Evolutionary conservation across 2,797 vertebrate species (phyloP), one percentile per base, ranked within the genome.

Genomic region (Micromesistius poutassou): DNA sequence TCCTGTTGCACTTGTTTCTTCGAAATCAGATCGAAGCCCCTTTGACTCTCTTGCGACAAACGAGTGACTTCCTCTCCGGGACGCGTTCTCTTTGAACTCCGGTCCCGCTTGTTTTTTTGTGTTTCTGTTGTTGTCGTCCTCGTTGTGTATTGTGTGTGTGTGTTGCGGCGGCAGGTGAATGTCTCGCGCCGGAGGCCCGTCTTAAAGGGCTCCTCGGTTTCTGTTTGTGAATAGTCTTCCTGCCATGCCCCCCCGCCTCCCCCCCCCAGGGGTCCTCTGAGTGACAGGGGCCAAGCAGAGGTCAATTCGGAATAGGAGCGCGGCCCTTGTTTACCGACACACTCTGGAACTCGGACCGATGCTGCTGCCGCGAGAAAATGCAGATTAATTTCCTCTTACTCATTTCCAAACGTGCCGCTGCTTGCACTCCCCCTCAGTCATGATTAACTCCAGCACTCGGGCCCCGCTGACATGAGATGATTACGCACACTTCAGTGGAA

Each of bases 201-300:
- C 82, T 82, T 81, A 78, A 78, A 30, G 66, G 77, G 82, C 82
- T 84, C 8, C 35, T 36, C 35, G 35, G 81, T 87, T 87, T 87
- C 82, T 87, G 77, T 74, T 19, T 42, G 74, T 81, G 78, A 83
- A 77, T 84, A 74, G 78, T 82, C 84, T 74, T 76, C 25, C 22
- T n/a, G 50, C 50, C 50, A 62, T n/a, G 50, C 22, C 22, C 5
- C 16, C 46, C 46, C 46, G 50, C 22, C 22, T 5, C 16, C 46
- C 46, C 46, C 50, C 5, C 5, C 1, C 19, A 22, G 19, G 87
- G 88, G 79, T 76, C 77, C 4, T 30, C 22, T 74, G 85, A 86
- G 78, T 88, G 90, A 91, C 88, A 88, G 86, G 80, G 87, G 88
- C 89, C 87, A 92, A 87, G 83, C 77, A 81, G 84, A 88, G 90